Evolutionary conservation across 2,113 vertebrate species (phyloP), one percentile per base, ranked within the genome.

Genomic region (Thamnaconus septentrionalis): DNA sequence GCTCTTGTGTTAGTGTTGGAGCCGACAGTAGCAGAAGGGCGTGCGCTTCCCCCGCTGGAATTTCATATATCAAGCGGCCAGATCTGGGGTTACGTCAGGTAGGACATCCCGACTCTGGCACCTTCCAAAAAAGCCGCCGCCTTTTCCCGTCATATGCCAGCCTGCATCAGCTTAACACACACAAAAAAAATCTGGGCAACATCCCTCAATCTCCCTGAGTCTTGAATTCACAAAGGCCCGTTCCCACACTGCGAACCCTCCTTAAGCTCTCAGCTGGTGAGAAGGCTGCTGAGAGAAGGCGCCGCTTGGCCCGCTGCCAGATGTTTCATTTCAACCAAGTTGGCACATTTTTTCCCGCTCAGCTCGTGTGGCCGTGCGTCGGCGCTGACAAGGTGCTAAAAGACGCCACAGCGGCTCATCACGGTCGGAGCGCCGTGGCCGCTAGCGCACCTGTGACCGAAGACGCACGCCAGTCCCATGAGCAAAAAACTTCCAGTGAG

Each of bases 201-300:
- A 75, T 87, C 83, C 64, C 62, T 82, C 73, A 66, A 59, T 63
- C 79, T 86, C 64, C 59, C 53, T 52, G 71, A 68, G 76, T 79
- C 66, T 78, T 85, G 74, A 81, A 85, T 80, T 56, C 18, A 75
- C 75, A 61, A 85, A 78, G 72, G 67, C 64, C 59, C 54, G 79
- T 78, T 84, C 73, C 65, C 80, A 79, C 73, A 75, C 66, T 81
- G 80, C 61, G 82, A 82, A 73, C 69, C 61, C 84, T 88, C 79
- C 83, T 88, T 85, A 84, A 77, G 69, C 78, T 80, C 84, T 86
- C 84, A 82, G 85, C 82, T 84, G 84, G 76, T 65, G 75, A 76
- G 78, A 83, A 62, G 39, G 69, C 79, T 77, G 18, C 73, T 63
- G 64, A 84, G 72, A 80, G 75, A 85, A 71, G 54, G 66, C 71